Percentiles rank a stretch among this genome's conserved stretches.
Evolutionary conservation across 1,140 invertebrate species (phyloP).

Genomic region (Zaprionus tsacasi): DNA sequence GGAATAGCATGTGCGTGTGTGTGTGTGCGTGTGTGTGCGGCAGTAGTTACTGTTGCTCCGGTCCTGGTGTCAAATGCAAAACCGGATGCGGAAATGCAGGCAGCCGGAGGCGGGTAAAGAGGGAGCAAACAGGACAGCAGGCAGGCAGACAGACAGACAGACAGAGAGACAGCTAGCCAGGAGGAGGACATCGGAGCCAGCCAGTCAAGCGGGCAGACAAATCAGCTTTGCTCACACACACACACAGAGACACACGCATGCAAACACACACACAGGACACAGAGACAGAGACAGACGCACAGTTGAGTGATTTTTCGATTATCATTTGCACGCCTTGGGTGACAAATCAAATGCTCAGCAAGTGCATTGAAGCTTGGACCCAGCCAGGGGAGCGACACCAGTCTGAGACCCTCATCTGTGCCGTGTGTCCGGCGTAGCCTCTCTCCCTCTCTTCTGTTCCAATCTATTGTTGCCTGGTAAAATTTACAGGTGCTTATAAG

Average conservation of each 20-base stretch:
- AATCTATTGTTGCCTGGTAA: constrained; percentile 23
- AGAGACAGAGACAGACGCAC: constrained; percentile 47
- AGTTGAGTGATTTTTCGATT: constrained; percentile 82
- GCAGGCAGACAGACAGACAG: constrained; percentile 47
- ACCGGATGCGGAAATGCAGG: constrained; percentile 80
- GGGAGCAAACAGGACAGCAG: constrained; percentile 31
- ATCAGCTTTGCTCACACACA: constrained; percentile 67
- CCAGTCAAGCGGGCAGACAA: constrained; percentile 78
- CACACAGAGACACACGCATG: constrained; percentile 16
- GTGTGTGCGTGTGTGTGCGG: constrained; percentile 14
- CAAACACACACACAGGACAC: not conserved
- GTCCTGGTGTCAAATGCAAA: constrained; percentile 78
- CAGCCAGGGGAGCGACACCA: not conserved
- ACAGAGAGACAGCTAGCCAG: constrained; percentile 46
- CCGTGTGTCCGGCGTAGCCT: not conserved
- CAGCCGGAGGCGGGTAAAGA: constrained; percentile 30
- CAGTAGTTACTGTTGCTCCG: constrained; percentile 47
- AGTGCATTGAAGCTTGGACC: constrained; percentile 64
- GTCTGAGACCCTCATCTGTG: constrained; percentile 12
- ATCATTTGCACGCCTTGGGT: constrained; percentile 81
- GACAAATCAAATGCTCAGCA: constrained; percentile 78
- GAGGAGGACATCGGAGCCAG: constrained; percentile 56
- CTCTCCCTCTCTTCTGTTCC: not conserved
- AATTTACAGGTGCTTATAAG: constrained; percentile 67
- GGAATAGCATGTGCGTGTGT: constrained; percentile 26